A percentile compares a stretch with the other conserved stretches of the same genome.
Conservation (phyloP, 2,888 invertebrate species). For the Hipparchia semele region DNA sequence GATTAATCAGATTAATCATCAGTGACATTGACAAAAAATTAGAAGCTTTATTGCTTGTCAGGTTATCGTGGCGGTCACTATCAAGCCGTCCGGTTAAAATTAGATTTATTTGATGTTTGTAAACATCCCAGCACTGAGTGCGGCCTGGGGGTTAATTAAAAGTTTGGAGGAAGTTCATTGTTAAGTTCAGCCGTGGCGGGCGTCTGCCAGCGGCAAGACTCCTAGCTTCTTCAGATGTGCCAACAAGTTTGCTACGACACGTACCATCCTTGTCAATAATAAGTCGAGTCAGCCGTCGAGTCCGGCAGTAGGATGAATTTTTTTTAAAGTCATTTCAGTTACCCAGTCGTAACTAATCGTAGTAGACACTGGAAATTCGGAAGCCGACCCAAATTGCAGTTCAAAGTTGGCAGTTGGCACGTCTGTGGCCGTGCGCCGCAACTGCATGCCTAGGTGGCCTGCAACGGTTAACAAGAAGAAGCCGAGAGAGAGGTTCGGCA, state of each 20-base stretch:
- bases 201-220: slow-evolving; percentile 59
- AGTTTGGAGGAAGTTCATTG: slow-evolving; percentile 74
- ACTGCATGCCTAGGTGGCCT: neutral
- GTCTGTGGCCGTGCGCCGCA: slow-evolving; percentile 2
- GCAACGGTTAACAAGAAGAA: slow-evolving; percentile 55
- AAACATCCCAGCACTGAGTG: slow-evolving; percentile 58
- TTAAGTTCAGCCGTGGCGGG: slow-evolving; percentile 55
- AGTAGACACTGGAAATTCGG: too few relatives aligned
- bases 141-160: slow-evolving; percentile 57
- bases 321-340: too few relatives aligned
- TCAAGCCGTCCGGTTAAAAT: slow-evolving; percentile 52
- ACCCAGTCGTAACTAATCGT: too few relatives aligned
- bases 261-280: neutral
- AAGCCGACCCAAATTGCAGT: neutral
- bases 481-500: slow-evolving; percentile 59
- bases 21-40: slow-evolving; percentile 4
- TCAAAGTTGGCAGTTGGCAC: slow-evolving; percentile 3
- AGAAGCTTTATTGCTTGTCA: slow-evolving; percentile 20
- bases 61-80: slow-evolving; percentile 34
- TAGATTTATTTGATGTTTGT: slow-evolving; percentile 70
- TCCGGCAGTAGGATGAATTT: neutral
- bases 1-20: neutral
- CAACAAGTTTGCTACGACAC: neutral
- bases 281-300: neutral
- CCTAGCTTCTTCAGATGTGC: neutral